Conservation (phyloP, 2,113 vertebrate species). For the Pseudorectes ferrugineus region DNA sequence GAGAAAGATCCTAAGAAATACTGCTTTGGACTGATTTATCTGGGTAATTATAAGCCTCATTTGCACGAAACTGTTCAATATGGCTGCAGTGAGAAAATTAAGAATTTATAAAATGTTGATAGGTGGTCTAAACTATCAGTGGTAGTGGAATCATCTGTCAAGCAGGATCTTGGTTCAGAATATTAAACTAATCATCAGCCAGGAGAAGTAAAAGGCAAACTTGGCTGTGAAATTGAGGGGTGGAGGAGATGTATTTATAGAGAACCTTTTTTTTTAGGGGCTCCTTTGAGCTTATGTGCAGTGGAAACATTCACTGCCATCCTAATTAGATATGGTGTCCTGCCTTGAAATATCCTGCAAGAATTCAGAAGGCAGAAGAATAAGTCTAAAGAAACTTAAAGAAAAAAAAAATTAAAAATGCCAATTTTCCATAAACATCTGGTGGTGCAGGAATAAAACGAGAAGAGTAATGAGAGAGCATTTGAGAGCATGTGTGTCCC, state of each 20-base stretch:
- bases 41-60: constrained; percentile 71
- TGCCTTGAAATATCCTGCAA: neutral
- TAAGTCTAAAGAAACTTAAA: neutral
- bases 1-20: constrained; percentile 74
- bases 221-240: neutral
- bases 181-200: constrained; percentile 15
- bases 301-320: neutral
- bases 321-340: neutral
- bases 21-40: constrained; percentile 70
- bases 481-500: neutral
- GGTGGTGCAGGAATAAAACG: neutral
- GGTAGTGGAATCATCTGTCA: constrained; percentile 26
- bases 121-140: constrained; percentile 31
- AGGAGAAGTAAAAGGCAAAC: constrained; percentile 14
- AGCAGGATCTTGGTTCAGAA: constrained; percentile 8
- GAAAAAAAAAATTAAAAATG: neutral
- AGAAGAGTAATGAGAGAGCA: neutral
- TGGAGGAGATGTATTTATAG: neutral
- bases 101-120: constrained; percentile 69
- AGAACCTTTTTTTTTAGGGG: neutral
- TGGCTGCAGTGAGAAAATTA: constrained; percentile 58
- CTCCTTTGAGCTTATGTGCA: neutral
- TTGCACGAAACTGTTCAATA: constrained; percentile 65
- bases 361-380: neutral
- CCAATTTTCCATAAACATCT: neutral